Evolutionary conservation across 2,797 vertebrate species (phyloP).

Genomic region (Argentina silus): DNA sequence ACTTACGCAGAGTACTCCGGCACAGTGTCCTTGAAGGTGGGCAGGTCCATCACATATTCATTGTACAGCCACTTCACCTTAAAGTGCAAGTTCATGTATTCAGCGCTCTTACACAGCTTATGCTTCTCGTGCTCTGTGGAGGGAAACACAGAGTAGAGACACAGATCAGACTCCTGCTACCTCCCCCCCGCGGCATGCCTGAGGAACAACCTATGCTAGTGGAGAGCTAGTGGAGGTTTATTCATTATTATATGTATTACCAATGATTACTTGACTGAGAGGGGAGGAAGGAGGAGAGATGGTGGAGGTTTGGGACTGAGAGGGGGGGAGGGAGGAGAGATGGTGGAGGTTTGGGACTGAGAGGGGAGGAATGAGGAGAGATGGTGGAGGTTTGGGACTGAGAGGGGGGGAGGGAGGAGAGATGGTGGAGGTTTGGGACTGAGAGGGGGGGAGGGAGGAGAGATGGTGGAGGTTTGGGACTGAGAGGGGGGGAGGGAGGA

Average conservation of each 20-base stretch:
- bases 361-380: too few relatives aligned
- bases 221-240: not conserved
- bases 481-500: too few relatives aligned
- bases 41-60: slow-evolving; percentile 89
- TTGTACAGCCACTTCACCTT: slow-evolving; percentile 98
- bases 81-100: slow-evolving; percentile 99
- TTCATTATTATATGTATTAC: too few relatives aligned
- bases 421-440: not conserved
- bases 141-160: not conserved
- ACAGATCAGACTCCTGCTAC: not conserved
- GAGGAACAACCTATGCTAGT: not conserved
- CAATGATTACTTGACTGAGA: not conserved
- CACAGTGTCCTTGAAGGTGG: slow-evolving; percentile 80
- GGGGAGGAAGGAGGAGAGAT: not conserved
- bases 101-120: slow-evolving; percentile 89
- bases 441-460: too few relatives aligned
- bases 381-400: too few relatives aligned
- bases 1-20: slow-evolving; percentile 95
- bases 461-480: too few relatives aligned
- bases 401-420: not conserved
- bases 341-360: too few relatives aligned
- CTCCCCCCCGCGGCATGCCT: too few relatives aligned
- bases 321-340: not conserved
- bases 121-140: slow-evolving; percentile 91
- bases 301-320: too few relatives aligned